Percentiles rank a stretch among this genome's conserved stretches.
These are phyloP conservation scores for Orthonychiurus folsomi DNA, from an alignment of 2,888 invertebrate genomes.

Conservation along the genomic window DNA sequence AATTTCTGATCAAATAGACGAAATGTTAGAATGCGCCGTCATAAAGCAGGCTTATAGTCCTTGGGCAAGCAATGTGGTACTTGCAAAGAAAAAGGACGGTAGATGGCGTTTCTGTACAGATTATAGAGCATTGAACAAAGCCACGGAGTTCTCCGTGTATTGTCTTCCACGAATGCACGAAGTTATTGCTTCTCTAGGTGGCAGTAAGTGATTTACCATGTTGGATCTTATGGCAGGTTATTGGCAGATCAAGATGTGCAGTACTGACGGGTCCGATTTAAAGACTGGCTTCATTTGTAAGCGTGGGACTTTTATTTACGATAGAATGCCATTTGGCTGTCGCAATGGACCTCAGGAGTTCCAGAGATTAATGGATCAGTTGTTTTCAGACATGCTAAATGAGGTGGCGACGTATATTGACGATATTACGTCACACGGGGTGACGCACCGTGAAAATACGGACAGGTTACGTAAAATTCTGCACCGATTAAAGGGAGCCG, in stretches of 20 bases:
- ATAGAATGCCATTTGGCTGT: conserved; percentile 8
- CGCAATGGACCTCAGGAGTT: conserved; percentile 4
- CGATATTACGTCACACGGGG: not conserved
- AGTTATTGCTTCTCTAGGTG: not conserved
- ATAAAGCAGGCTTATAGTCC: not conserved
- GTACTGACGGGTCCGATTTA: not conserved
- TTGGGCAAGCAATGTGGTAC: conserved; percentile 8
- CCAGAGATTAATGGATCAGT: conserved; percentile 10
- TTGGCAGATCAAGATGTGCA: conserved; percentile 6
- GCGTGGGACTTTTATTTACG: conserved; percentile 1
- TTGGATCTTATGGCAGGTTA: not conserved
- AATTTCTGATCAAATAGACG: conserved; percentile 2
- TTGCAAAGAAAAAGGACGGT: conserved; percentile 8
- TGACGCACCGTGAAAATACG: not conserved
- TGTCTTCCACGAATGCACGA: not conserved
- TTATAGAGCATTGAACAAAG: not conserved
- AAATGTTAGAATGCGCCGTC: conserved; percentile 9
- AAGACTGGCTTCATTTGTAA: conserved; percentile 7
- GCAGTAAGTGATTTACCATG: not conserved
- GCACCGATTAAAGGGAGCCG: conserved; percentile 14
- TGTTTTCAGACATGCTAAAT: conserved; percentile 4
- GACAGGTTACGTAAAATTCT: conserved; percentile 22
- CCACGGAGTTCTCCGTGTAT: not conserved
- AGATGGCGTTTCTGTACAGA: conserved; percentile 1
- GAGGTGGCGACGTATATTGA: conserved; percentile 7